Evolutionary conservation across 2,113 vertebrate genomes (phyloP).

Genomic region (Ammodytes marinus): DNA sequence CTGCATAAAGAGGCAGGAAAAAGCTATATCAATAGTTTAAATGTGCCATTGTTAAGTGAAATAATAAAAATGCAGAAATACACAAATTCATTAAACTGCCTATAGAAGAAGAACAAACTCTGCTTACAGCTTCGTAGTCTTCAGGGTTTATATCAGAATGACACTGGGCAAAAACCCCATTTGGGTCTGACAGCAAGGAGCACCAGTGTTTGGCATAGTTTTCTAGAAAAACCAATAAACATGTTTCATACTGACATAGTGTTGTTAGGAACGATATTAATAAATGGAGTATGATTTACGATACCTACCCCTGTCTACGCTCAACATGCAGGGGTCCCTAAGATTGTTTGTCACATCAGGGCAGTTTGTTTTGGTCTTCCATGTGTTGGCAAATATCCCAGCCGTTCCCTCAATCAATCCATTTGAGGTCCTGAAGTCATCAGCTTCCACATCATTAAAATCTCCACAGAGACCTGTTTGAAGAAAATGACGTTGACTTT

Average conservation of each 20-base stretch:
- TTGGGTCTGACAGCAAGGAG: constrained; percentile 79
- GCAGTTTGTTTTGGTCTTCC: constrained; percentile 87
- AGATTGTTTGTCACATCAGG: constrained; percentile 81
- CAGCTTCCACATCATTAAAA: constrained; percentile 87
- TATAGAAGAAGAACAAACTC: neutral
- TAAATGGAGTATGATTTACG: neutral
- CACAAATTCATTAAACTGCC: neutral
- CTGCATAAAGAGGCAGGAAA: constrained; percentile 72
- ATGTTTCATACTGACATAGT: neutral
- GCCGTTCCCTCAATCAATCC: constrained; percentile 89
- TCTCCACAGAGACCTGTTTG: constrained; percentile 92
- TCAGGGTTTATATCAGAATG: constrained; percentile 87
- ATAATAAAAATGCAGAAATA: neutral
- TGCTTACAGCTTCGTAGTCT: constrained; percentile 86
- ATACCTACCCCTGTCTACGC: constrained; percentile 87
- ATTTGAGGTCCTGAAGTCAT: constrained; percentile 87
- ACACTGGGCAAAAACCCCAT: constrained; percentile 87
- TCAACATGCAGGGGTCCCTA: constrained; percentile 88
- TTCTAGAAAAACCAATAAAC: constrained; percentile 80
- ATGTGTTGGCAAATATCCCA: constrained; percentile 89
- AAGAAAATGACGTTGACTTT: neutral
- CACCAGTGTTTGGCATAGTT: constrained; percentile 92
- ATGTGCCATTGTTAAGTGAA: neutral
- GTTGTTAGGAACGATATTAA: neutral
- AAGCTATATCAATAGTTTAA: neutral